Conservation (phyloP, 1,140 invertebrate species). For the Anastrepha obliqua region DNA sequence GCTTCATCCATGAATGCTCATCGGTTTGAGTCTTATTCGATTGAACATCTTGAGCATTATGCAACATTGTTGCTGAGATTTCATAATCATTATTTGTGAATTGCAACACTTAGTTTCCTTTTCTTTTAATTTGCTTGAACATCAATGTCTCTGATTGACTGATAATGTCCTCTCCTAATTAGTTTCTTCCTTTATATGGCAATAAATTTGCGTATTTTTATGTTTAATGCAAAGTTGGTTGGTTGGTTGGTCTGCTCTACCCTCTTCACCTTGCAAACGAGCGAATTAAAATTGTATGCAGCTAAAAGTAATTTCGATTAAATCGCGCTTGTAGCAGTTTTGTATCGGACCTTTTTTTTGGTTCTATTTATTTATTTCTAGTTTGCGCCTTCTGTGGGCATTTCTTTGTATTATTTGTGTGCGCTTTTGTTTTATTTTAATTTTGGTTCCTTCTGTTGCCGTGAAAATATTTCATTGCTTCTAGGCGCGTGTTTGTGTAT, state of each 20-base stretch:
- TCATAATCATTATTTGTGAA: neutral
- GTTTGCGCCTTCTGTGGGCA: too few species aligned
- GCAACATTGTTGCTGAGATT: slow-evolving; percentile 26
- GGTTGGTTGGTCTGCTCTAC: neutral
- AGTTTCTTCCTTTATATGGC: neutral
- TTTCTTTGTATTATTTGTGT: too few species aligned
- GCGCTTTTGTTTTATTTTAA: neutral
- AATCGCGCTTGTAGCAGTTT: neutral
- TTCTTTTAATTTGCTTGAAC: neutral
- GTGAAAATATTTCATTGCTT: neutral
- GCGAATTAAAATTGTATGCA: neutral
- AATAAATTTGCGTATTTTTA: slow-evolving; percentile 9
- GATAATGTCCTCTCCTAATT: neutral
- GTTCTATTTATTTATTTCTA: neutral
- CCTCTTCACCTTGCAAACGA: neutral
- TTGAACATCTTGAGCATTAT: neutral
- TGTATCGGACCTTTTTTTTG: neutral
- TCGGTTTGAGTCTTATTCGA: neutral
- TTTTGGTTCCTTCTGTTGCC: neutral
- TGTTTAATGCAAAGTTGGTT: neutral
- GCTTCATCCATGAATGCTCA: neutral
- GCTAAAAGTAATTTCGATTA: neutral
- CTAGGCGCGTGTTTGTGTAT: slow-evolving; percentile 1
- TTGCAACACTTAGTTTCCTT: neutral
- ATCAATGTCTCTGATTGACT: neutral